Evolutionary conservation across 2,888 invertebrate species (phyloP).

Genomic region (Tuberolachnus salignus): DNA sequence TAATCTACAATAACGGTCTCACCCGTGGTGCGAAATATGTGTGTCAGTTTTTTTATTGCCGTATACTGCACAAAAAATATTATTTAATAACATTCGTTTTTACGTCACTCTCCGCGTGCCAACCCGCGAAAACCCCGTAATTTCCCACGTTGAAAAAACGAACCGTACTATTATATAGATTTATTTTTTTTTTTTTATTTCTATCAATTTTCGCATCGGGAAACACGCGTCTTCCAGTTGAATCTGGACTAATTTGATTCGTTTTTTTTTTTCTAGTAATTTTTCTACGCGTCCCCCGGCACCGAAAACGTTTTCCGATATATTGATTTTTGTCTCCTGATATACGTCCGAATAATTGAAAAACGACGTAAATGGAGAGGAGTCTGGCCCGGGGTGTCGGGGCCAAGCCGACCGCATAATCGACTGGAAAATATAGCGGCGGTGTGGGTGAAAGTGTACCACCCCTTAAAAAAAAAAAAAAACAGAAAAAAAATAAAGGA

Average conservation of each 20-base stretch:
- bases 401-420: constrained; percentile 50
- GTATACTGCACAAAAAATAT: too few relatives aligned
- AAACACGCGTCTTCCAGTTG: constrained; percentile 26
- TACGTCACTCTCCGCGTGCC: too few relatives aligned
- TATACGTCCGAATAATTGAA: constrained; percentile 54
- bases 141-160: constrained; percentile 19
- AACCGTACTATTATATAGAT: constrained; percentile 11
- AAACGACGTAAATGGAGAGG: constrained; percentile 32
- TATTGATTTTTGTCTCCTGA: constrained; percentile 49
- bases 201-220: constrained; percentile 25
- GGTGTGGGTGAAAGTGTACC: background rate
- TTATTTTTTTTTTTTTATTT: constrained; percentile 14
- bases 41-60: background rate
- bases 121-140: background rate
- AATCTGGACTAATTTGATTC: constrained; percentile 24
- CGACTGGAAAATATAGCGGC: constrained; percentile 29
- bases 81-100: too few relatives aligned
- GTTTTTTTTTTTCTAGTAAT: background rate
- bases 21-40: background rate
- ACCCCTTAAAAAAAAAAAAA: background rate
- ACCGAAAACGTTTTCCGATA: constrained; percentile 29
- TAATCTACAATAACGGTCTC: too few relatives aligned
- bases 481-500: too few relatives aligned
- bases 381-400: constrained; percentile 20
- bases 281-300: background rate